Conservation (phyloP, 1,140 invertebrate species). For the Tetramorium parvispinum region DNA sequence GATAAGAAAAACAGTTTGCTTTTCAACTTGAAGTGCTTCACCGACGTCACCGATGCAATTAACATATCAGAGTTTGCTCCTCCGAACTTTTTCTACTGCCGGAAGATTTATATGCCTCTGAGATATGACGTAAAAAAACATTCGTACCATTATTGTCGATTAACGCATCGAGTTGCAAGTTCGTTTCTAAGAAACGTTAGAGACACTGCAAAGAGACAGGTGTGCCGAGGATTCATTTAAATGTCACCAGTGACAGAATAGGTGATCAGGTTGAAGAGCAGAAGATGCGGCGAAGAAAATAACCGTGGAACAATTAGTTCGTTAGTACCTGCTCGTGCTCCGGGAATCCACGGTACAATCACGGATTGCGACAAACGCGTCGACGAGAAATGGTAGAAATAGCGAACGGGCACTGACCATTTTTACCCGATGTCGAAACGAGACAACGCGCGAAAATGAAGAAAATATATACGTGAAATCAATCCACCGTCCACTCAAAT, state of each 20-base stretch:
- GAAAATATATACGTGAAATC: background rate
- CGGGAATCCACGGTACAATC: background rate
- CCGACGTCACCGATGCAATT: background rate
- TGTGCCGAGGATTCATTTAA: conserved; percentile 1
- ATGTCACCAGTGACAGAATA: conserved; percentile 24
- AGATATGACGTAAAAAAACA: background rate
- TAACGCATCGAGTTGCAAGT: background rate
- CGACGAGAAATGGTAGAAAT: background rate
- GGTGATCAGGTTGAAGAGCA: conserved; percentile 31
- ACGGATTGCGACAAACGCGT: background rate
- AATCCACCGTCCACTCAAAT: background rate
- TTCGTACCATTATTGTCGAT: background rate
- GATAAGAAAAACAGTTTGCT: conserved; percentile 13
- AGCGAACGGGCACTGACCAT: background rate
- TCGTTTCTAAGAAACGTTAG: background rate
- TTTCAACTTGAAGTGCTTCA: background rate
- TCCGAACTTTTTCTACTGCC: background rate
- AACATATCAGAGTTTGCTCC: background rate
- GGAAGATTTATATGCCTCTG: background rate
- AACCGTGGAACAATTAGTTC: conserved; percentile 45
- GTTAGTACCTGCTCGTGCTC: background rate
- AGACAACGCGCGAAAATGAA: conserved; percentile 11
- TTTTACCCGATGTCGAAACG: background rate
- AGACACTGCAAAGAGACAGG: background rate
- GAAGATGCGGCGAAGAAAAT: background rate